phyloP scores from a whole-genome alignment of 2,888 invertebrate species.

The Drosophila algonquin region DNA sequence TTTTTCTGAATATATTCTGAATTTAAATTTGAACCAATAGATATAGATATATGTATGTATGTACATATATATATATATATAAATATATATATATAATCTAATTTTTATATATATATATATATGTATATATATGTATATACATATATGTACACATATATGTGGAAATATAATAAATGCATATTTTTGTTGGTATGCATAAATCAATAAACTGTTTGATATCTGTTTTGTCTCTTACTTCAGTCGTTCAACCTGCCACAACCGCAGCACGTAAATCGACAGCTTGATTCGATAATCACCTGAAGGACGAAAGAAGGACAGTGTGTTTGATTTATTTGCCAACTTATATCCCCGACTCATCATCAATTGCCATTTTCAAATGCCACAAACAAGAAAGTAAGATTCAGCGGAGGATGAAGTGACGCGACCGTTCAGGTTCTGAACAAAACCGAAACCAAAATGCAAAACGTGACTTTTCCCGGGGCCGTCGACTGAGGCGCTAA shows the following conservation, averaged over 20 bases:
- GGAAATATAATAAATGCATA: no score
- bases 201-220: background rate
- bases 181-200: no score
- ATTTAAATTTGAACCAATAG: no score
- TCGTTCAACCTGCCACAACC: background rate
- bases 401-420: background rate
- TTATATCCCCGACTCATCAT: conserved; percentile 5
- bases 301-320: background rate
- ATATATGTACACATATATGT: no score
- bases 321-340: conserved; percentile 1
- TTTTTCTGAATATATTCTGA: no score
- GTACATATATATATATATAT: no score
- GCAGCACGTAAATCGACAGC: background rate
- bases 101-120: no score
- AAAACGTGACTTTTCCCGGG: conserved; percentile 67
- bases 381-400: conserved; percentile 10
- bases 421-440: background rate
- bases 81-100: no score
- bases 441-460: conserved; percentile 41
- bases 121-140: no score
- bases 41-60: no score
- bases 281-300: background rate
- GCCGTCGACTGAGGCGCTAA: conserved; percentile 60
- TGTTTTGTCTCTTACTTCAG: background rate
- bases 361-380: conserved; percentile 28